A percentile compares a stretch with the other conserved stretches of the same genome.
phyloP scores from a whole-genome alignment of 2,113 vertebrate genomes.

The Verasper variegatus region DNA sequence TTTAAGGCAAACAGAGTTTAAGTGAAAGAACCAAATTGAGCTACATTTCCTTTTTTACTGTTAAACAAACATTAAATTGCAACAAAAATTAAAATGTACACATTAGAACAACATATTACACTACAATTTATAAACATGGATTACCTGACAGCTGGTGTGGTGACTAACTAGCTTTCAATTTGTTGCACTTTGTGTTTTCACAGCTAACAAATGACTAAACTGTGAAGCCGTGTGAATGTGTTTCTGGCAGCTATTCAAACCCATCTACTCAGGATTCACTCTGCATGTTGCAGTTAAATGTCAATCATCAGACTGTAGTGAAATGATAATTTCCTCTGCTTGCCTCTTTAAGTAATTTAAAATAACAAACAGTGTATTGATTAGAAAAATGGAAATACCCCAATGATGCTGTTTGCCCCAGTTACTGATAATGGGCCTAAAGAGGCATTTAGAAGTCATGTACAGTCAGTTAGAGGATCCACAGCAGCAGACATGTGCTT shows the following conservation, averaged over 20 bases:
- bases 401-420: background rate
- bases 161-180: no score
- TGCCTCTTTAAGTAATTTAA: background rate
- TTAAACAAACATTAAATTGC: no score
- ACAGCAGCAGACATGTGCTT: constrained; percentile 45
- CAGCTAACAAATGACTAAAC: constrained; percentile 1
- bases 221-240: background rate
- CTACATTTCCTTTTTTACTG: no score
- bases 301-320: background rate
- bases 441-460: constrained; percentile 50
- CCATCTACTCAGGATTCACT: background rate
- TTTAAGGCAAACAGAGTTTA: no score
- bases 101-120: no score
- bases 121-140: no score
- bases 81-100: no score
- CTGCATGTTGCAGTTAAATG: background rate
- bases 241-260: background rate
- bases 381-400: background rate
- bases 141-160: no score
- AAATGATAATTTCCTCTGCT: background rate
- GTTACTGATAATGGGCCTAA: constrained; percentile 32
- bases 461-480: constrained; percentile 31
- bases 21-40: no score
- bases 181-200: no score
- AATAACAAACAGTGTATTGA: background rate